Percentiles rank a stretch among this genome's conserved stretches.
Evolutionary conservation across 2,888 invertebrate genomes (phyloP).

Genomic region (Anorthoa munda): DNA sequence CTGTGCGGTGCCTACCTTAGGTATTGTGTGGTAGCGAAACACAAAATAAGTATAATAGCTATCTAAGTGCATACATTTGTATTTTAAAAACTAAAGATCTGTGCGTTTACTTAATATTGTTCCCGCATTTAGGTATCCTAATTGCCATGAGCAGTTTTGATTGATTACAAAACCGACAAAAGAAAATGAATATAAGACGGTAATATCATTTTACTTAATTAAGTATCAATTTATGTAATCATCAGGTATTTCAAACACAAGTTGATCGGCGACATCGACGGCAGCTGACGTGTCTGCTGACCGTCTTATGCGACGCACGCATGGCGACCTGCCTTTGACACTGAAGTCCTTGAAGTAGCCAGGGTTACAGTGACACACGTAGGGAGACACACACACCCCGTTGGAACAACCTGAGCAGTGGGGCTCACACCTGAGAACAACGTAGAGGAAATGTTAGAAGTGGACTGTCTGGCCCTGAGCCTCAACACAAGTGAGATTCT

Average conservation of each 20-base stretch:
- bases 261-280: slow-evolving; percentile 63
- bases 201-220: slow-evolving; percentile 8
- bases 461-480: neutral
- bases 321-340: slow-evolving; percentile 92
- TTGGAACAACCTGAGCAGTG: slow-evolving; percentile 94
- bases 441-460: neutral
- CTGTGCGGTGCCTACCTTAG: no score
- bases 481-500: no score
- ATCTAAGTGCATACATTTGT: no score
- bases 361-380: slow-evolving; percentile 93
- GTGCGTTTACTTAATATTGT: no score
- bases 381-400: slow-evolving; percentile 93
- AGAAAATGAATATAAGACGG: neutral
- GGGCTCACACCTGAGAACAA: slow-evolving; percentile 88
- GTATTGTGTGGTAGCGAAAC: no score
- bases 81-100: no score
- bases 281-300: slow-evolving; percentile 63
- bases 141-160: no score
- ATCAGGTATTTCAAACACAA: slow-evolving; percentile 72
- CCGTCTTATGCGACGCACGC: slow-evolving; percentile 89
- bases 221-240: slow-evolving; percentile 39
- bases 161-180: neutral
- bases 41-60: no score
- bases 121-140: no score
- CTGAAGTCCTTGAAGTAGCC: slow-evolving; percentile 92